These are phyloP conservation scores for Poecilus cupreus DNA, from an alignment of 2,888 invertebrate genomes.

Conservation along the genomic window DNA sequence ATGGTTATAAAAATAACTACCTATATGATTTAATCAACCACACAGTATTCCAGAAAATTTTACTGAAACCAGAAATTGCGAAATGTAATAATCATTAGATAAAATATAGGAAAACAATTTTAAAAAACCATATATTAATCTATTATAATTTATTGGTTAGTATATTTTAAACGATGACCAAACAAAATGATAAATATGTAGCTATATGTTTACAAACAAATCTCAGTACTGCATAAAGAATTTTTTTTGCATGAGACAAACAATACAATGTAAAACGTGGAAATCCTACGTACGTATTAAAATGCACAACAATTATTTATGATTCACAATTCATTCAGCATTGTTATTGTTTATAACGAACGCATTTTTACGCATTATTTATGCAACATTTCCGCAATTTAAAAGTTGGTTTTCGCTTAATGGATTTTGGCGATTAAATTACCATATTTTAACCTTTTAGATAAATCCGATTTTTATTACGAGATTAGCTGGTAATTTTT, in stretches of 20 bases:
- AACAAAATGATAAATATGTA: not conserved
- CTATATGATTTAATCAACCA: not conserved
- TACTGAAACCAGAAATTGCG: too few species aligned
- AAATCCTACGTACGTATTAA: slow-evolving; percentile 2
- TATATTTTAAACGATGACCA: slow-evolving; percentile 18
- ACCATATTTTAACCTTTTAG: slow-evolving; percentile 15
- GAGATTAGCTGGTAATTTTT: not conserved
- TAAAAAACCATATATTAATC: too few species aligned
- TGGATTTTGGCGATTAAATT: slow-evolving; percentile 11
- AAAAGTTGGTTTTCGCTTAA: not conserved
- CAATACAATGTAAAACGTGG: slow-evolving; percentile 8
- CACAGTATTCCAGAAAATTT: not conserved
- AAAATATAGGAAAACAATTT: not conserved
- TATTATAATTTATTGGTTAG: not conserved
- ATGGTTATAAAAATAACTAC: not conserved
- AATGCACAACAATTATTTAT: slow-evolving; percentile 24
- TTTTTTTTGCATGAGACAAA: not conserved
- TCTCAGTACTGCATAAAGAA: not conserved
- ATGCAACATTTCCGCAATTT: not conserved
- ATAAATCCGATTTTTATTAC: not conserved
- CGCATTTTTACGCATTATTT: not conserved
- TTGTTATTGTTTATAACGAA: not conserved
- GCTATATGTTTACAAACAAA: not conserved
- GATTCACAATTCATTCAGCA: slow-evolving; percentile 1
- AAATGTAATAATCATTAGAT: not conserved